Base-by-base conservation (phyloP, 1,140 invertebrate species). In the Heliothis subflexa region DNA sequence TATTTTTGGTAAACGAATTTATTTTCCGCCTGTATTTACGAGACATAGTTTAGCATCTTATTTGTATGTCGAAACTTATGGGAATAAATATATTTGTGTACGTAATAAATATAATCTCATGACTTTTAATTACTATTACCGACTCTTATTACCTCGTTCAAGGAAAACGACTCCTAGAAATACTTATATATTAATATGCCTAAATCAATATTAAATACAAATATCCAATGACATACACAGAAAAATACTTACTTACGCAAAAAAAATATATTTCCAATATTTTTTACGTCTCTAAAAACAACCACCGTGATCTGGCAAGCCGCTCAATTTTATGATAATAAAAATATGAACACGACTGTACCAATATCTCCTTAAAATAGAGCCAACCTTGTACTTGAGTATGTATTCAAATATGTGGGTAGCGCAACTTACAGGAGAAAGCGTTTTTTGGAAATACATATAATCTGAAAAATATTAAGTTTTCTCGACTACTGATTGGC, bases 361-460 rank as follows among this genome's bases (percentile, higher is more conserved):
- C 79, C 49, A 47, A 54, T 50, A 77, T 54, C 59, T 66, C 70
- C 79, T 76, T 59, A 62, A 73, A 76, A 80, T 70, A 71, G 57
- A 76, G 13, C 14, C 66, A 80, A 62, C 79, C 79, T 80, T 80
- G 79, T 80, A 80, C 79, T 80, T 80, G 79, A 70, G 59, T 80
- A 33, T 47, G 55, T 50, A 76, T 33, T 40, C 33, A 14, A 62
- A 77, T 28, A 72, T 40, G 33, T 57, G 52, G 14, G 18, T 52
- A 13, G 49, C 3, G 9, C 59, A 79, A 68, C 61, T 47, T 13
- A 74, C 49, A 74, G 57, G 47, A 25, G 5, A 10, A 5, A 52
- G 47, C 47, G 66, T 28, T 47, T 47, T 3, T 47, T 12, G 5
- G 7, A 40, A 1, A n/a, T 18, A 25, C 0, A 25, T n/a, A n/a